These are phyloP conservation scores for Autographa pulchrina DNA, from an alignment of 2,888 invertebrate genomes.

Conservation along the genomic window DNA sequence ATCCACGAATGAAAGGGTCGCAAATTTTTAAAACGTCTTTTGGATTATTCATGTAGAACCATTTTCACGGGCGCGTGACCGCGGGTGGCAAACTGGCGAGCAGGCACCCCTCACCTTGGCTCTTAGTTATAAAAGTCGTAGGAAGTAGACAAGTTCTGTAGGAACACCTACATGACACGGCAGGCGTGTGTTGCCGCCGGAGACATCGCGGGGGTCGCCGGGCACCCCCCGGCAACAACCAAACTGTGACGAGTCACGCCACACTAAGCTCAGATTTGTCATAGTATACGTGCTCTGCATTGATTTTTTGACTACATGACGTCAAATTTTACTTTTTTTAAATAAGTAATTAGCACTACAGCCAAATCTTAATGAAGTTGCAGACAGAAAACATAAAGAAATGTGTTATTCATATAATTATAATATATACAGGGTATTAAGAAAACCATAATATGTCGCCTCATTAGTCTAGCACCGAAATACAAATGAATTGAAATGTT, in stretches of 20 bases:
- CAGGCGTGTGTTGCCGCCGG: conserved; percentile 68
- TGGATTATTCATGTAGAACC: conserved; percentile 35
- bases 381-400: neutral
- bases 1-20: neutral
- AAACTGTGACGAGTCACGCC: conserved; percentile 76
- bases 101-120: conserved; percentile 28
- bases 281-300: conserved; percentile 36
- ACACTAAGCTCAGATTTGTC: conserved; percentile 52
- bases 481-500: conserved; percentile 53
- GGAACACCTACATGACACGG: conserved; percentile 63
- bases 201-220: conserved; percentile 80
- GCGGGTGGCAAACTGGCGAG: conserved; percentile 22
- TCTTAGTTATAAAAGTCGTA: conserved; percentile 40
- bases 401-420: conserved; percentile 34
- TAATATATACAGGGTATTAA: no score
- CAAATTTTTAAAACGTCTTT: conserved; percentile 17
- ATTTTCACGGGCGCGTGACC: conserved; percentile 35
- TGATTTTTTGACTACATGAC: conserved; percentile 38
- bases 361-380: neutral
- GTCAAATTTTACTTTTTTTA: neutral
- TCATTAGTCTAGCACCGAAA: conserved; percentile 47
- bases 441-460: no score
- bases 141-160: conserved; percentile 46
- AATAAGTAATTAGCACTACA: conserved; percentile 6
- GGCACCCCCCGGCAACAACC: conserved; percentile 60